These are phyloP conservation scores for Nomada ruficornis DNA, from an alignment of 2,888 invertebrate species.

Conservation along the genomic window DNA sequence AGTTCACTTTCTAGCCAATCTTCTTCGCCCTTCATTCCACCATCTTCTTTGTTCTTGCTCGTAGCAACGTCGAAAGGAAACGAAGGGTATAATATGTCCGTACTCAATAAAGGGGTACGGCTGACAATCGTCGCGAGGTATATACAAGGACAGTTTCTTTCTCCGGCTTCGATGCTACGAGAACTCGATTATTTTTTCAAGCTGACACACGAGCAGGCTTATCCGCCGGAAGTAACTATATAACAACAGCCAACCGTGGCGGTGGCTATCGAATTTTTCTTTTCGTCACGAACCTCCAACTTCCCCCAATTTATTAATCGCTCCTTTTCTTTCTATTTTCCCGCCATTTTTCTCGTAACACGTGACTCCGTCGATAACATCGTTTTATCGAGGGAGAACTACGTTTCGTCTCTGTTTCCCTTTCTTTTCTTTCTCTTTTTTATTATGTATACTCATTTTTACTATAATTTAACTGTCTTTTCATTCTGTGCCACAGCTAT, in stretches of 20 bases:
- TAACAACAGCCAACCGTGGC: not conserved
- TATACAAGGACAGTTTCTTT: constrained; percentile 50
- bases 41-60: constrained; percentile 31
- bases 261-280: not conserved
- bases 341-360: not conserved
- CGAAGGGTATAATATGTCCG: constrained; percentile 14
- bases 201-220: constrained; percentile 19
- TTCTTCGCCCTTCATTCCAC: not conserved
- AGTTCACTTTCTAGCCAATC: not conserved
- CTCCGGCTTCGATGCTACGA: constrained; percentile 10
- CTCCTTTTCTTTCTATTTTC: not conserved
- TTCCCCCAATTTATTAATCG: not conserved
- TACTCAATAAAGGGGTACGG: constrained; percentile 32
- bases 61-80: constrained; percentile 34
- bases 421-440: not conserved
- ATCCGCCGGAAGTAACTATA: not conserved
- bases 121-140: constrained; percentile 54
- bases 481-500: constrained; percentile 4
- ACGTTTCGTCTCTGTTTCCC: not conserved
- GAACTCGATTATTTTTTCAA: constrained; percentile 7
- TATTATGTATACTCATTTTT: not conserved
- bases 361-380: not conserved
- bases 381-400: not conserved
- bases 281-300: not conserved
- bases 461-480: not conserved